Evolutionary conservation across 2,797 vertebrate species (phyloP).

Genomic region (Cottoperca gobio): DNA sequence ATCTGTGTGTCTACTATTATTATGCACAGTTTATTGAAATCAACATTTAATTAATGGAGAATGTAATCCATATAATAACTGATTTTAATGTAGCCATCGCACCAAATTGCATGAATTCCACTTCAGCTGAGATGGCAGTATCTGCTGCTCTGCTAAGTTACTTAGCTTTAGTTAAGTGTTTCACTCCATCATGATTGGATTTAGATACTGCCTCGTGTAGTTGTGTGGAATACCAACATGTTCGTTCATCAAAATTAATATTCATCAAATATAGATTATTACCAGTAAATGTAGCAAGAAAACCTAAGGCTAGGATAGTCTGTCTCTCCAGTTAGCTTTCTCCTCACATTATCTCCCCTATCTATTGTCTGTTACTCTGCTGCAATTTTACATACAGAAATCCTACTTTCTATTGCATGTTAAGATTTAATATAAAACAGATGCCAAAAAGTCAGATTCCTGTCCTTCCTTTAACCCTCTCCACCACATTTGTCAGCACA

Average conservation of each 20-base stretch:
- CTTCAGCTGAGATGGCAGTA: not conserved
- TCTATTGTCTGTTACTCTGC: not conserved
- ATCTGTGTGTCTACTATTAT: not conserved
- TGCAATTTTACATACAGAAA: not conserved
- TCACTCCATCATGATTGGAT: not conserved
- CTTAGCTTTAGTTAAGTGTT: not conserved
- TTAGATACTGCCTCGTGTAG: not conserved
- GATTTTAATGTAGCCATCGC: not conserved
- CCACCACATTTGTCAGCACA: not conserved
- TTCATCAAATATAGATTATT: conserved; percentile 1
- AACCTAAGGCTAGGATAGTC: not conserved
- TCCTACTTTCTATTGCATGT: not conserved
- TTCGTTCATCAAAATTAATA: not conserved
- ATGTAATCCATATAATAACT: too few species aligned
- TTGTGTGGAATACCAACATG: not conserved
- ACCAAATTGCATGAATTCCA: not conserved
- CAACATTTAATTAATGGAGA: too few species aligned
- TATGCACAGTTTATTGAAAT: not conserved
- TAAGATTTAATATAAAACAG: not conserved
- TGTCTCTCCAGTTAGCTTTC: not conserved
- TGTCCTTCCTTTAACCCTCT: not conserved
- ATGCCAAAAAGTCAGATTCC: not conserved
- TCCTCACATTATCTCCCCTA: not conserved
- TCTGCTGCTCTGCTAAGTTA: not conserved
- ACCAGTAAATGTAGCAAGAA: not conserved